phyloP scores from a whole-genome alignment of 2,113 vertebrate genomes.

The Agapornis roseicollis region DNA sequence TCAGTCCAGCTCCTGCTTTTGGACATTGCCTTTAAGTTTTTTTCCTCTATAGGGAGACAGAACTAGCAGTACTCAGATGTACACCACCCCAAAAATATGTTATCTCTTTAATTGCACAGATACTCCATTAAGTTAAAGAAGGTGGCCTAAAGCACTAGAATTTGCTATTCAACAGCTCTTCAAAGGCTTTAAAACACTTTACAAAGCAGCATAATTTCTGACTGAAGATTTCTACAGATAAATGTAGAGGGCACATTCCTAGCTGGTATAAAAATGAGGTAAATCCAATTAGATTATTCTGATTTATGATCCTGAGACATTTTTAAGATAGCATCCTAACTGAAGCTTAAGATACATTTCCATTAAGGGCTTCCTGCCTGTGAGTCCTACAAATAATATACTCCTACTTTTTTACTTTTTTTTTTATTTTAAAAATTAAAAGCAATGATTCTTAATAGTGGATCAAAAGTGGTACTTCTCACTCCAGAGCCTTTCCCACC shows the following conservation, averaged over 20 bases:
- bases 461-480: background rate
- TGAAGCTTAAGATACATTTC: constrained; percentile 9
- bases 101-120: constrained; percentile 14
- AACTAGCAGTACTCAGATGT: background rate
- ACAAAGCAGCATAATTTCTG: background rate
- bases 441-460: background rate
- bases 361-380: background rate
- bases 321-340: background rate
- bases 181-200: background rate
- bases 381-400: background rate
- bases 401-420: background rate
- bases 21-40: background rate
- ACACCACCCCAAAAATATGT: background rate
- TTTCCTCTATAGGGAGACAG: background rate
- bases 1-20: background rate
- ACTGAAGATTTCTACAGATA: constrained; percentile 11
- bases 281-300: background rate
- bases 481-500: background rate
- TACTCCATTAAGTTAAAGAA: background rate
- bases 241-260: background rate
- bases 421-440: background rate
- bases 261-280: background rate
- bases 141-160: background rate
- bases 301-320: background rate
- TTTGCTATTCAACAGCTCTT: background rate